phyloP scores from a whole-genome alignment of 2,888 invertebrate species.

The Pheosia gnoma region DNA sequence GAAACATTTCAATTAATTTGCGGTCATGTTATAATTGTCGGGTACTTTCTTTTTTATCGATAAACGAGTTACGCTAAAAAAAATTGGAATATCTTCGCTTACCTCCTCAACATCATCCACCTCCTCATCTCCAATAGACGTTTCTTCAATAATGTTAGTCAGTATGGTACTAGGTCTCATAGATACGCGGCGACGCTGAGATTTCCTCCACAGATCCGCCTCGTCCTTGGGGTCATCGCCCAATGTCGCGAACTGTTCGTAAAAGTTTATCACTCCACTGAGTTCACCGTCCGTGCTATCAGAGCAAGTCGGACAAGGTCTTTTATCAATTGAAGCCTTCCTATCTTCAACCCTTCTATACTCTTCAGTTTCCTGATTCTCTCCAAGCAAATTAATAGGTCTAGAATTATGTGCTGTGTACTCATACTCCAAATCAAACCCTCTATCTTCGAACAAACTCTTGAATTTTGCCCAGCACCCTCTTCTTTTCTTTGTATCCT shows the following conservation, averaged over 20 bases:
- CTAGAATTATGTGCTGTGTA: constrained; percentile 42
- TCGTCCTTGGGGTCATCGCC: constrained; percentile 64
- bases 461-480: constrained; percentile 75
- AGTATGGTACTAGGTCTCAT: constrained; percentile 72
- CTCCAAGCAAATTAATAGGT: constrained; percentile 47
- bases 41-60: neutral
- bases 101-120: constrained; percentile 67
- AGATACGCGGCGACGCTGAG: constrained; percentile 65
- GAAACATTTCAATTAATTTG: constrained; percentile 11
- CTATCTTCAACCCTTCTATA: constrained; percentile 59
- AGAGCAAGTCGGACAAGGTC: constrained; percentile 29
- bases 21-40: neutral
- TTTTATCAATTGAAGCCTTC: constrained; percentile 39
- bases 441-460: constrained; percentile 72
- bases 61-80: neutral
- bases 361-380: constrained; percentile 52
- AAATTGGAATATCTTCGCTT: constrained; percentile 41
- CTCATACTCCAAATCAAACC: constrained; percentile 76
- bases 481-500: constrained; percentile 24
- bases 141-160: constrained; percentile 74
- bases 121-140: constrained; percentile 53
- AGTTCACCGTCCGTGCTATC: constrained; percentile 57
- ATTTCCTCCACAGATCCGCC: constrained; percentile 50
- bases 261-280: constrained; percentile 65
- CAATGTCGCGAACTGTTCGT: constrained; percentile 74